phyloP scores from a whole-genome alignment of 2,113 vertebrate genomes.

The Lota lota region DNA sequence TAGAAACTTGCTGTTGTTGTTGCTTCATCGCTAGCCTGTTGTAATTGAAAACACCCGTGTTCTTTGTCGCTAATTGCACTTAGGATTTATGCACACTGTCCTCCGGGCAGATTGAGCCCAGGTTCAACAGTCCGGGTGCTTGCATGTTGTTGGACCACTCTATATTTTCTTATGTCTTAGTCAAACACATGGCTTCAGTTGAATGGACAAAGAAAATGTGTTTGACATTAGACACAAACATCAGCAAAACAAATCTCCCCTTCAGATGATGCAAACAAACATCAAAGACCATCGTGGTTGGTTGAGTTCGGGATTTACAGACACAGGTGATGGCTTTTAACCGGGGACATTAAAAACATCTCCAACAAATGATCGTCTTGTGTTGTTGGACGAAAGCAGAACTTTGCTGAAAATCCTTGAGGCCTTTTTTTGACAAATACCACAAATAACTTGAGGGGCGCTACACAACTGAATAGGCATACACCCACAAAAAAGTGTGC shows the following conservation, averaged over 20 bases:
- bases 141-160: not conserved
- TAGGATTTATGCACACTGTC: not conserved
- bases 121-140: not conserved
- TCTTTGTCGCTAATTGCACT: not conserved
- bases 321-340: not conserved
- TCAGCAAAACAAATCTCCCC: not conserved
- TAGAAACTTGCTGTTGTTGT: not conserved
- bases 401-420: not conserved
- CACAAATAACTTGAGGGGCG: no score
- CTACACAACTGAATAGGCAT: no score
- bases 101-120: not conserved
- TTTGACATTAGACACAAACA: not conserved
- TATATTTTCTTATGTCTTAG: not conserved
- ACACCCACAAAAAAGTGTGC: no score
- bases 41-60: slow-evolving; percentile 3
- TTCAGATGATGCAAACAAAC: not conserved
- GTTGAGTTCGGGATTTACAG: not conserved
- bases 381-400: not conserved
- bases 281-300: not conserved
- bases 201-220: not conserved
- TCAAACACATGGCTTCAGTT: not conserved
- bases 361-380: not conserved
- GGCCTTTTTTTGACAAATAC: no score
- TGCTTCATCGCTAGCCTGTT: not conserved
- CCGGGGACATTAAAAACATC: not conserved